Percentiles rank a stretch among this genome's conserved stretches.
These are phyloP conservation scores for Zaprionus gabonicus DNA, from an alignment of 1,140 invertebrate genomes.

Conservation along the genomic window DNA sequence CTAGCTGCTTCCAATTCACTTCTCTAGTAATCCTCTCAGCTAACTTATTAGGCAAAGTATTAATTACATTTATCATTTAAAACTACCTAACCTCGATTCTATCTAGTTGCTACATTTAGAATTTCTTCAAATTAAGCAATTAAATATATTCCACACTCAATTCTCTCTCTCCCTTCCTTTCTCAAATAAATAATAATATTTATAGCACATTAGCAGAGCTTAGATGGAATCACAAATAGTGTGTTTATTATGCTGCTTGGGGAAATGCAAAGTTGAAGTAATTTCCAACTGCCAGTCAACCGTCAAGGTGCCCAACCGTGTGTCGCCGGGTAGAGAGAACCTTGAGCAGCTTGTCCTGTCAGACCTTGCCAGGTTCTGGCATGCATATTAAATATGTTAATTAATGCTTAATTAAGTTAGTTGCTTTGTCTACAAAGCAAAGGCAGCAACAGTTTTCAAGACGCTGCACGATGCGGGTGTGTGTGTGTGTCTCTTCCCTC, in stretches of 20 bases:
- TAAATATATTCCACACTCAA: neutral
- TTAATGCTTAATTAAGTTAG: constrained; percentile 77
- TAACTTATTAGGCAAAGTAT: no score
- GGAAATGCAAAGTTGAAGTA: neutral
- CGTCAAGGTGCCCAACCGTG: neutral
- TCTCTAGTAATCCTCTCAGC: no score
- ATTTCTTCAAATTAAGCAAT: neutral
- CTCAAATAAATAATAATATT: constrained; percentile 7
- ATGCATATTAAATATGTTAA: constrained; percentile 76
- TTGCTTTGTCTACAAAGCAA: constrained; percentile 32
- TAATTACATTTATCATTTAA: neutral
- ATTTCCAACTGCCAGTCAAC: neutral
- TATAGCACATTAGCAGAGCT: neutral
- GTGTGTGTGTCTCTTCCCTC: neutral
- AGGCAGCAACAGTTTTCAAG: constrained; percentile 27
- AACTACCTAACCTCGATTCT: neutral
- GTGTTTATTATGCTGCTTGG: constrained; percentile 8
- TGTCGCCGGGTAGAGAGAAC: neutral
- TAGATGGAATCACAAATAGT: neutral
- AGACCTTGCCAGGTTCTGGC: constrained; percentile 11
- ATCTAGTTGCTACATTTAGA: neutral
- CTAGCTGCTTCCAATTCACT: no score
- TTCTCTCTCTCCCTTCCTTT: neutral
- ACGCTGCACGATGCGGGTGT: neutral
- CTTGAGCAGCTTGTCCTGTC: constrained; percentile 23